Evolutionary conservation across 2,113 vertebrate species (phyloP), one percentile per base, ranked within the genome.

Genomic region (Rhizomys pruinosus): DNA sequence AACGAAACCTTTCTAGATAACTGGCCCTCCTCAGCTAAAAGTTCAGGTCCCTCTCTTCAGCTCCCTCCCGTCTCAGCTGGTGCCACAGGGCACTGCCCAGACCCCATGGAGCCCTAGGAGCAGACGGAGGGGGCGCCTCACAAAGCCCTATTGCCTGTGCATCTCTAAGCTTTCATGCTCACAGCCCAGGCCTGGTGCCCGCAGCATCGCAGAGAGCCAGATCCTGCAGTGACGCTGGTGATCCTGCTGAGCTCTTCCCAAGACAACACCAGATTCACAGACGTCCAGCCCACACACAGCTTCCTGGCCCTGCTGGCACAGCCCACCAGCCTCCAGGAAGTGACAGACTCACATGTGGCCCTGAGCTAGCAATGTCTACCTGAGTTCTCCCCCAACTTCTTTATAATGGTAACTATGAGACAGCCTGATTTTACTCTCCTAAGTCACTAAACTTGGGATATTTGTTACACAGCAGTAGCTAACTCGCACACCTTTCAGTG

Each of bases 111-210:
- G 32, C 23, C 61, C 59, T 23, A 3, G 42, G 76, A 76, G 13
- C 52, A 22, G 27, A 11, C 47, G 11, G 5, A 17, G 20, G 16
- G 2, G 0, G 23, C 78, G 39, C 10, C 10, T 32, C 55, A 69
- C 5, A 10, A 57, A 86, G 47, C 17, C 47, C 64, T 1, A 3
- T 29, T 0, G 23, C 15, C n/a, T 22, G 20, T 20, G 17, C 2
- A 3, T 2, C n/a, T 3, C 16, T 16, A 10, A 47, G 73, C 27
- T 0, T 1, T n/a, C 47, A 23, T 44, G 23, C 19, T 27, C 17
- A 8, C 5, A 12, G 44, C 64, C 8, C 42, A 23, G 25, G 17
- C 52, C 20, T 52, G 44, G 59, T 44, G 11, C 27, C 77, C 3
- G 11, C 15, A 34, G 39, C 61, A 22, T 44, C 42, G 47, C 81